Conservation (phyloP, 2,888 invertebrate genomes). For the Cabera pusaria region DNA sequence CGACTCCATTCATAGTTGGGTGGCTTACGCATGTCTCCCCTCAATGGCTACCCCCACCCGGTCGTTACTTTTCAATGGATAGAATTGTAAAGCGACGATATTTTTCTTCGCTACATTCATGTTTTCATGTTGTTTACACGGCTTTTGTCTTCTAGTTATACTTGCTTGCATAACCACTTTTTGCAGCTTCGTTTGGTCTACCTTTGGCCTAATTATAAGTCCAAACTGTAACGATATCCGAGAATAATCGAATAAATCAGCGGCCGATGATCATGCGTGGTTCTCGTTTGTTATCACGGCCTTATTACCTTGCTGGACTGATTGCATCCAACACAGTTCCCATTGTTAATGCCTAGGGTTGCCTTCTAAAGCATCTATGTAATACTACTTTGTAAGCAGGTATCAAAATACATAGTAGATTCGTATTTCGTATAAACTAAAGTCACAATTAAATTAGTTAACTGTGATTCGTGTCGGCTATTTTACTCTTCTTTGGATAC, state of each 20-base stretch:
- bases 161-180: too few relatives aligned
- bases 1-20: conserved; percentile 18
- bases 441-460: too few relatives aligned
- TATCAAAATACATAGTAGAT: too few relatives aligned
- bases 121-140: not conserved
- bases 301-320: conserved; percentile 13
- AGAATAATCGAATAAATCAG: conserved; percentile 15
- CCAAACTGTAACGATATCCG: too few relatives aligned
- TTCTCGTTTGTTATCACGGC: conserved; percentile 17
- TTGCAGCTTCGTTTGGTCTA: too few relatives aligned
- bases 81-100: conserved; percentile 3
- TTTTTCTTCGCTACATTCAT: conserved; percentile 3
- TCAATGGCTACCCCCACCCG: conserved; percentile 18
- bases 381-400: too few relatives aligned
- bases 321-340: conserved; percentile 8
- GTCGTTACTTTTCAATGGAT: conserved; percentile 30
- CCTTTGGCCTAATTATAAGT: too few relatives aligned
- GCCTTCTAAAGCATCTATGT: too few relatives aligned
- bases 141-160: too few relatives aligned
- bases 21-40: conserved; percentile 14
- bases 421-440: too few relatives aligned
- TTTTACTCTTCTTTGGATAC: too few relatives aligned
- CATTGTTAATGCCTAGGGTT: conserved; percentile 14
- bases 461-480: too few relatives aligned
- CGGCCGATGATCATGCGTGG: conserved; percentile 6